phyloP scores from a whole-genome alignment of 2,113 vertebrate species.

The Mustela lutreola region DNA sequence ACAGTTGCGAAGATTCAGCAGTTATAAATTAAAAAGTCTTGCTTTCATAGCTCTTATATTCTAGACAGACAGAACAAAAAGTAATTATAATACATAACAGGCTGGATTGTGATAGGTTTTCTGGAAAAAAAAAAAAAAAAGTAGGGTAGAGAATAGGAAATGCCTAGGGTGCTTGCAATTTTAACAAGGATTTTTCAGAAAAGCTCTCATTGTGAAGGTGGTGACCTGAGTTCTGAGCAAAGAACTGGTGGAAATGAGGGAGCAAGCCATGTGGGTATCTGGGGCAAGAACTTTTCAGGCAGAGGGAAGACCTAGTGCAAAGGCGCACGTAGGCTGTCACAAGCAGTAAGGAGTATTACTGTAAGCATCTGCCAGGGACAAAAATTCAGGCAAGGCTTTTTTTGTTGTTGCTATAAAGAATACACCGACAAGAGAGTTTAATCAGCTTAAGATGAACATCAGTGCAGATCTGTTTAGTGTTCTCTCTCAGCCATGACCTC shows the following conservation, averaged over 20 bases:
- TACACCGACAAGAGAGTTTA: constrained; percentile 62
- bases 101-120: background rate
- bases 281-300: background rate
- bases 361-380: constrained; percentile 62
- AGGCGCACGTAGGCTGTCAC: background rate
- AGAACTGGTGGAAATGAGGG: background rate
- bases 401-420: constrained; percentile 66
- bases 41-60: background rate
- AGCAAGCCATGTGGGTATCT: background rate
- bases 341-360: constrained; percentile 55
- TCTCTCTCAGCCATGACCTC: constrained; percentile 56
- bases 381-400: constrained; percentile 54
- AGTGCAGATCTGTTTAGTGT: constrained; percentile 69
- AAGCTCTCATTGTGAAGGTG: background rate
- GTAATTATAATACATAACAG: background rate
- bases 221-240: background rate
- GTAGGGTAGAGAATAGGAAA: background rate
- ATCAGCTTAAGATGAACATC: constrained; percentile 77
- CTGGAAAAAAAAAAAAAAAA: background rate
- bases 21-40: constrained; percentile 45
- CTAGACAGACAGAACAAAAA: background rate
- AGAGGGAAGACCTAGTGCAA: background rate
- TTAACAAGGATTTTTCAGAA: background rate
- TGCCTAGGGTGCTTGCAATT: background rate
- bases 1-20: background rate